These are phyloP conservation scores for Chaetura pelagica DNA, from an alignment of 2,113 vertebrate species.

Conservation along the genomic window DNA sequence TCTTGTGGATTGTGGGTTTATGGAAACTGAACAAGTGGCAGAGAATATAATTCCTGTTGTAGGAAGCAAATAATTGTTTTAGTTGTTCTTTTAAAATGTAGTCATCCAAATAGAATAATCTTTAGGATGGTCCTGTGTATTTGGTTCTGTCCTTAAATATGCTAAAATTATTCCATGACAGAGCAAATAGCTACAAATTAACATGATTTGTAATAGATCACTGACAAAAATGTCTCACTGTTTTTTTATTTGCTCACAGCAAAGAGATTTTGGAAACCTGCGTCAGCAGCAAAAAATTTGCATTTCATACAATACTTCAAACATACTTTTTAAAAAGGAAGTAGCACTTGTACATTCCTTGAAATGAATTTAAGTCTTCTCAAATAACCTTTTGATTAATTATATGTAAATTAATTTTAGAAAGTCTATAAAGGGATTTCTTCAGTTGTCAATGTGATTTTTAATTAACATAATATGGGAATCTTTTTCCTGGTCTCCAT, in stretches of 20 bases:
- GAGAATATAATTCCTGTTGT: background rate
- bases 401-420: conserved; percentile 48
- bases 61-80: background rate
- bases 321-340: background rate
- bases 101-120: background rate
- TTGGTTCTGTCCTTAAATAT: background rate
- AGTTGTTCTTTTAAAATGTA: background rate
- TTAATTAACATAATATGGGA: conserved; percentile 8
- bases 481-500: background rate
- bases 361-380: background rate
- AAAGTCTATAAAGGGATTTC: conserved; percentile 5
- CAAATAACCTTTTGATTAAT: conserved; percentile 41
- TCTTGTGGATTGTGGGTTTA: conserved; percentile 24
- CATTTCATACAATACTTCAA: conserved; percentile 10
- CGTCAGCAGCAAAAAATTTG: background rate
- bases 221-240: background rate
- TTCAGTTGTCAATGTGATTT: conserved; percentile 35
- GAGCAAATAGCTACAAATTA: background rate
- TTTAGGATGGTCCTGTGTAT: background rate
- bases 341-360: conserved; percentile 3
- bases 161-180: background rate
- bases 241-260: background rate
- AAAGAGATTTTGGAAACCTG: background rate
- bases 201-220: background rate
- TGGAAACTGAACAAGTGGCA: background rate